phyloP scores from a whole-genome alignment of 2,113 vertebrate species.

The Brienomyrus longianalis region DNA sequence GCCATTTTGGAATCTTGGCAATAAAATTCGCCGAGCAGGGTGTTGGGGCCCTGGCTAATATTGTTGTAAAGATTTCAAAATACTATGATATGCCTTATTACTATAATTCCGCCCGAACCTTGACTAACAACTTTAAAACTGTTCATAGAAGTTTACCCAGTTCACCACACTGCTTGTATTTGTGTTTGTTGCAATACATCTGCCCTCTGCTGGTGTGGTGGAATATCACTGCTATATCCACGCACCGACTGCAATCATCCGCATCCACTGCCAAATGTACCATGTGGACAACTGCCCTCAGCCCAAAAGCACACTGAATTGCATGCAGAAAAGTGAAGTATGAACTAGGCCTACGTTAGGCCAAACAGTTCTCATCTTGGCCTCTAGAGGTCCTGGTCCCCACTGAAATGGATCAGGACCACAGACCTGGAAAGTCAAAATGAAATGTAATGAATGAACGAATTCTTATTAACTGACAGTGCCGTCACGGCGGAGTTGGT shows the following conservation, averaged over 20 bases:
- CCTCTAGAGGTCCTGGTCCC: conserved; percentile 21
- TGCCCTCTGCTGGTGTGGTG: not conserved
- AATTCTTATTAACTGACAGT: not conserved
- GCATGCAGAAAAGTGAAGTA: not conserved
- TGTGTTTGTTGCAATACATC: not conserved
- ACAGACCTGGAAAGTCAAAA: not conserved
- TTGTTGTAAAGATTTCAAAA: not conserved
- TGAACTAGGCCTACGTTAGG: not conserved
- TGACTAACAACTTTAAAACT: not conserved
- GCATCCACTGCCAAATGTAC: not conserved
- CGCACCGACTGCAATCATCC: not conserved
- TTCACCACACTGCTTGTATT: not conserved
- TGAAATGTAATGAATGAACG: not conserved
- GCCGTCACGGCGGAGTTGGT: not conserved
- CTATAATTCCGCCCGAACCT: not conserved
- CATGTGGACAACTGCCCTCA: not conserved
- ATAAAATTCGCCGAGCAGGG: conserved; percentile 24
- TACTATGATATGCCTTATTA: not conserved
- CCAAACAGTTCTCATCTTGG: not conserved
- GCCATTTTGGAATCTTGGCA: conserved; percentile 13
- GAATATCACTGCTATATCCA: not conserved
- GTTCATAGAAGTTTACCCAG: not conserved
- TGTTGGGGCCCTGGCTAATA: not conserved
- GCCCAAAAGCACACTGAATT: not conserved
- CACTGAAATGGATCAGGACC: conserved; percentile 12